These are phyloP conservation scores for Hyposoter didymator DNA, from an alignment of 2,888 invertebrate species.

Conservation along the genomic window DNA sequence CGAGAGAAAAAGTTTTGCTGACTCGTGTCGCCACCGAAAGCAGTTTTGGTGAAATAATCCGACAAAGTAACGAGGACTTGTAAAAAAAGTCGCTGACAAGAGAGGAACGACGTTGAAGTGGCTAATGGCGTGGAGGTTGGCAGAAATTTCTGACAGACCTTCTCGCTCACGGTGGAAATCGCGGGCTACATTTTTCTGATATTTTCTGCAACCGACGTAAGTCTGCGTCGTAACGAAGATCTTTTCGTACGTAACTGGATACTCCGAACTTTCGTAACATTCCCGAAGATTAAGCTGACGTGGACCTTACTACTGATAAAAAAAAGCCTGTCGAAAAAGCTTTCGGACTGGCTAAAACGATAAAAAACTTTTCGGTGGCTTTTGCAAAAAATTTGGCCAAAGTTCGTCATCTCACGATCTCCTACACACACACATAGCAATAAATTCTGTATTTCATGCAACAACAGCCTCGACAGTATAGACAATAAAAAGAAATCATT, in stretches of 20 bases:
- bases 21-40: background rate
- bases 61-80: background rate
- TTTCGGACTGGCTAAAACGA: background rate
- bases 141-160: constrained; percentile 18
- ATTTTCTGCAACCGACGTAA: background rate
- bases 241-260: constrained; percentile 1
- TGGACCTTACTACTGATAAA: background rate
- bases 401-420: constrained; percentile 1
- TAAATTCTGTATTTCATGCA: background rate
- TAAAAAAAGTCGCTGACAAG: constrained; percentile 14
- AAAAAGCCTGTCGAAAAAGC: constrained; percentile 7
- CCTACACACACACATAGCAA: background rate
- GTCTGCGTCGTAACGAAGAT: constrained; percentile 23
- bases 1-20: background rate
- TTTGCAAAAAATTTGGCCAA: constrained; percentile 42
- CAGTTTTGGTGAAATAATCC: background rate
- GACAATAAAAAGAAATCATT: constrained; percentile 55
- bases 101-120: background rate
- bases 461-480: constrained; percentile 27
- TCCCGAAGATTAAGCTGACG: constrained; percentile 24
- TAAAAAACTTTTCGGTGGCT: constrained; percentile 23
- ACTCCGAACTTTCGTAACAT: background rate
- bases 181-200: background rate
- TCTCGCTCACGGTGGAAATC: background rate
- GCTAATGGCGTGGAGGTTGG: constrained; percentile 22